Base-by-base conservation (phyloP, 1,140 invertebrate genomes). In the Danaus plexippus region DNA sequence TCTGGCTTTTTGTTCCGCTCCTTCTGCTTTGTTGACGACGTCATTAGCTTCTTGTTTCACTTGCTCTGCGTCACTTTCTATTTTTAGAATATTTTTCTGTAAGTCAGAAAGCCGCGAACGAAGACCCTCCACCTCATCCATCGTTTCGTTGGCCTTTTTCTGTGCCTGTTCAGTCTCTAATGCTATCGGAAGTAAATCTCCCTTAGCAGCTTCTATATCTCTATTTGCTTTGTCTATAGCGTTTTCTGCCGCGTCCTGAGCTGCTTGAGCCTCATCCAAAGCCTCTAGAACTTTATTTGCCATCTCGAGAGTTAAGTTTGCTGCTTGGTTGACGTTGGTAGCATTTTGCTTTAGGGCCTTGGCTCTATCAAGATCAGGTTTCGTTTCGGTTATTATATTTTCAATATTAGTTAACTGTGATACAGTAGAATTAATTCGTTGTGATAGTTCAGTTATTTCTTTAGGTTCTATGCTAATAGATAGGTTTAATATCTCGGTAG, bases 361-460 rank as follows among this genome's bases (percentile, higher is more conserved):
- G 0, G 96, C 96, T 63, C 87, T 85, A 18, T 89, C 84, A 47
- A 97, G 84, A 83, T 97, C 94, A 40, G 91, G 90, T 51, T 91
- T 90, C 0, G 97, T 98, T 48, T 94, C 96, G 15, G 89, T 88
- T 43, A 98, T 92, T 68, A 98, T 98, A 58, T 90, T 89, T 69
- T 98, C 95, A 56, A 97, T 97, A 76, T 98, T 92, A 40, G 94
- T 96, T 6, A 98, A 85, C 9, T 93, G 94, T 3, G 91, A 90
- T 7, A 98, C 94, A 8, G 96, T 96, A 11, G 91, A 87, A 72
- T 96, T 95, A 52, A 99, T 98, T 67, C 94, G 89, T 43, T 91
- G 88, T 2, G 96, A 95, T 45, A 98, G 77, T 18, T 92, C 88
- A 47, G 90, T 91, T 56, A 99, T 98, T 88, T 98, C 92, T 55